Conservation (phyloP, 2,888 invertebrate genomes). For the Muschampia plurimacula region DNA sequence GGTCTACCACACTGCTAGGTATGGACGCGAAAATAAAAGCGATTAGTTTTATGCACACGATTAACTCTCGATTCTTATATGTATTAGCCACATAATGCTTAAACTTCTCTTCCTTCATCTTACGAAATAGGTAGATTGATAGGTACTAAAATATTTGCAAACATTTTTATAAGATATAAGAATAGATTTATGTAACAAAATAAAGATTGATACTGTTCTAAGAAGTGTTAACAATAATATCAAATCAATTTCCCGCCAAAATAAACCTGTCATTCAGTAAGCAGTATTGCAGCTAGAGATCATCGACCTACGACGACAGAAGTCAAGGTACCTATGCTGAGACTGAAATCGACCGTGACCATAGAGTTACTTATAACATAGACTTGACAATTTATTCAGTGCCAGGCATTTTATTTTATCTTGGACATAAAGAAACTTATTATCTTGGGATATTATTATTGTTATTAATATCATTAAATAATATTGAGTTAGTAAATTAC, state of each 20-base stretch:
- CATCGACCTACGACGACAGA: constrained; percentile 22
- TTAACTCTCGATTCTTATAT: no score
- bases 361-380: not conserved
- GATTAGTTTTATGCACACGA: no score
- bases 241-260: constrained; percentile 21
- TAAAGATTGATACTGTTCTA: constrained; percentile 4
- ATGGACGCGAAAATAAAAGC: no score
- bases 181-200: not conserved
- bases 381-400: not conserved
- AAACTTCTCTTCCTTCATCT: no score
- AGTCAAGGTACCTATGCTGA: constrained; percentile 18
- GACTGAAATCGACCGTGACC: not conserved
- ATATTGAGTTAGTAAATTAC: no score
- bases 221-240: constrained; percentile 2
- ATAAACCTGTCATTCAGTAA: constrained; percentile 18
- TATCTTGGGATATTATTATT: no score
- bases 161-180: not conserved
- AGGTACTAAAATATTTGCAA: no score
- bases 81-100: no score
- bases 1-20: no score
- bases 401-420: not conserved
- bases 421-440: no score
- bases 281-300: constrained; percentile 7
- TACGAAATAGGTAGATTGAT: no score
- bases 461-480: no score